A percentile compares a stretch with the other conserved stretches of the same genome.
Evolutionary conservation across 2,113 vertebrate genomes (phyloP).

Genomic region (Siphamia tubifer): DNA sequence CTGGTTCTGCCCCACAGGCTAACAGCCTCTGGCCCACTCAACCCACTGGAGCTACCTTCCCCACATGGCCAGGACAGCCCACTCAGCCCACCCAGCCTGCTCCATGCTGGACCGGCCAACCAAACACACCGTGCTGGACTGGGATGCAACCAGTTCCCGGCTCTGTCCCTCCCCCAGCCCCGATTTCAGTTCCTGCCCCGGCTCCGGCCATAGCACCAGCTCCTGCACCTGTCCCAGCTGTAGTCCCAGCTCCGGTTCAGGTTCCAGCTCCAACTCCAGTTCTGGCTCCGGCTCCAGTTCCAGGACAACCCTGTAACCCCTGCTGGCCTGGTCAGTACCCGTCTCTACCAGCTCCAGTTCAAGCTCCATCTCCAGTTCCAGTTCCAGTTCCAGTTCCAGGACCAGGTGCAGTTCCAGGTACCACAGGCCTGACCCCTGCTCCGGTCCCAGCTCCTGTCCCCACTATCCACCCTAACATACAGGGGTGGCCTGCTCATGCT

Average conservation of each 20-base stretch:
- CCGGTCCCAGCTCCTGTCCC: slow-evolving; percentile 4
- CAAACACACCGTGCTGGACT: slow-evolving; percentile 65
- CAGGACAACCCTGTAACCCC: slow-evolving; percentile 51
- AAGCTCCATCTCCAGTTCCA: slow-evolving; percentile 19
- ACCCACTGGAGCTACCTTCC: slow-evolving; percentile 35
- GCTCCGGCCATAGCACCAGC: slow-evolving; percentile 19
- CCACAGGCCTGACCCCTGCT: no score
- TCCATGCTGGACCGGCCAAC: slow-evolving; percentile 73
- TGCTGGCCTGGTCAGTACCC: slow-evolving; percentile 63
- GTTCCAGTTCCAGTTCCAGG: slow-evolving; percentile 19
- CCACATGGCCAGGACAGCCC: slow-evolving; percentile 64
- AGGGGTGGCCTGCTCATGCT: slow-evolving; percentile 54
- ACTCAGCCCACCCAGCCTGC: slow-evolving; percentile 55
- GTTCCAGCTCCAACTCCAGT: neutral
- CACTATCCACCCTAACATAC: slow-evolving; percentile 27
- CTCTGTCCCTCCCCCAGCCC: slow-evolving; percentile 18
- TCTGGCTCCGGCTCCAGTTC: neutral
- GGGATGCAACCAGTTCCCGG: slow-evolving; percentile 32
- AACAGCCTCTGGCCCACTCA: slow-evolving; percentile 63
- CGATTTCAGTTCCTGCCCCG: neutral
- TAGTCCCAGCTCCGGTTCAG: slow-evolving; percentile 14
- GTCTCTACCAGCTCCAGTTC: slow-evolving; percentile 32
- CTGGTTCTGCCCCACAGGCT: slow-evolving; percentile 69
- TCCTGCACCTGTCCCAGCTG: slow-evolving; percentile 14
- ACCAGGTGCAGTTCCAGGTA: slow-evolving; percentile 7